phyloP scores from a whole-genome alignment of 2,888 invertebrate species.

The Sicus ferrugineus region DNA sequence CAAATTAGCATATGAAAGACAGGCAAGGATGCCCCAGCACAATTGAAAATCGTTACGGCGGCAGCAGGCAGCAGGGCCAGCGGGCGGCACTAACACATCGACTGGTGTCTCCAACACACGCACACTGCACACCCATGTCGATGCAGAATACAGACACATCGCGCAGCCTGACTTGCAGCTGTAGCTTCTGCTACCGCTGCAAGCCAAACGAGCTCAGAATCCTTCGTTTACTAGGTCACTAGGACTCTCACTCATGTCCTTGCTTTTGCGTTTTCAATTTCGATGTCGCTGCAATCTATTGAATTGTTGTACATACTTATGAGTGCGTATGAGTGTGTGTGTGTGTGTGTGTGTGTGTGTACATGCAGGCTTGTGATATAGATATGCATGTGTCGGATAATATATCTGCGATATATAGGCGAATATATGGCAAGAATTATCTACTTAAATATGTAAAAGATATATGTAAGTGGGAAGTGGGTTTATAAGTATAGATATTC shows the following conservation, averaged over 20 bases:
- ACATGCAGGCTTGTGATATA: slow-evolving; percentile 11
- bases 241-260: slow-evolving; percentile 62
- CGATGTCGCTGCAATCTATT: slow-evolving; percentile 44
- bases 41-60: background rate
- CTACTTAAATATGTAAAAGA: too few species aligned
- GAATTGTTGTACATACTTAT: slow-evolving; percentile 16
- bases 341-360: slow-evolving; percentile 9
- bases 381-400: background rate
- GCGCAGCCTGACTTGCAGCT: slow-evolving; percentile 18
- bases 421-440: background rate
- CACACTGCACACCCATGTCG: slow-evolving; percentile 3
- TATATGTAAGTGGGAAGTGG: too few species aligned
- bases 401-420: slow-evolving; percentile 7
- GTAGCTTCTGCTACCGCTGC: slow-evolving; percentile 44
- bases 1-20: slow-evolving; percentile 23
- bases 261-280: slow-evolving; percentile 53
- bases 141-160: background rate
- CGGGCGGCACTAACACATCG: too few species aligned
- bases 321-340: slow-evolving; percentile 3
- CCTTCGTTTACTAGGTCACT: slow-evolving; percentile 61
- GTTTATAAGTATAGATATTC: too few species aligned
- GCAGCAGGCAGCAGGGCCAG: background rate
- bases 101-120: slow-evolving; percentile 5
- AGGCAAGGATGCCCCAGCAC: slow-evolving; percentile 10
- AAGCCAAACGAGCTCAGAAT: slow-evolving; percentile 36